Conservation (phyloP, 1,140 invertebrate species). For the Bombus superbus region DNA sequence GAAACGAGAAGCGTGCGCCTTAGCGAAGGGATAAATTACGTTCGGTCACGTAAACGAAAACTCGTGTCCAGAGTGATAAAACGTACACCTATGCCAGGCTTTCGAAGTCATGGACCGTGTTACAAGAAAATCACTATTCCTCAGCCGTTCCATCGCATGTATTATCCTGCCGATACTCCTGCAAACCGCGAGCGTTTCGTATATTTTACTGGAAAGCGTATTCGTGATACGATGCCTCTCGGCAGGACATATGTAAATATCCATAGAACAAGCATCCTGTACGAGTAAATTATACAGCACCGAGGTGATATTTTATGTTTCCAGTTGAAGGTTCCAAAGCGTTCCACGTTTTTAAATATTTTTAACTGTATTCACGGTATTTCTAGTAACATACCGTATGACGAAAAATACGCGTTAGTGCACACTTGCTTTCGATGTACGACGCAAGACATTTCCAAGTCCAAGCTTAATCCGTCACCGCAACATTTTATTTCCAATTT, state of each 20-base stretch:
- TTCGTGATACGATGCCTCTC: no score
- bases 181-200: background rate
- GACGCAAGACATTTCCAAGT: no score
- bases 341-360: background rate
- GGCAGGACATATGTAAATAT: slow-evolving; percentile 12
- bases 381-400: no score
- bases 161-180: slow-evolving; percentile 15
- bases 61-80: slow-evolving; percentile 27
- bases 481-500: background rate
- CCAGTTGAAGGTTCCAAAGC: background rate
- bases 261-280: background rate
- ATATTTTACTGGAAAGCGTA: slow-evolving; percentile 36
- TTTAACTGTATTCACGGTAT: no score
- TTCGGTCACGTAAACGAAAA: slow-evolving; percentile 28
- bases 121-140: slow-evolving; percentile 28
- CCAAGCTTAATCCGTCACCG: background rate
- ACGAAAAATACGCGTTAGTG: background rate
- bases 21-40: slow-evolving; percentile 37
- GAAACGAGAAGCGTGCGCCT: slow-evolving; percentile 1
- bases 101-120: slow-evolving; percentile 16
- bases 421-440: no score
- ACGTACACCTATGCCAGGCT: background rate
- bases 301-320: background rate
- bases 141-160: background rate
- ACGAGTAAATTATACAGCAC: background rate